Conservation (phyloP, 2,888 invertebrate species). For the Volucella inflata region DNA sequence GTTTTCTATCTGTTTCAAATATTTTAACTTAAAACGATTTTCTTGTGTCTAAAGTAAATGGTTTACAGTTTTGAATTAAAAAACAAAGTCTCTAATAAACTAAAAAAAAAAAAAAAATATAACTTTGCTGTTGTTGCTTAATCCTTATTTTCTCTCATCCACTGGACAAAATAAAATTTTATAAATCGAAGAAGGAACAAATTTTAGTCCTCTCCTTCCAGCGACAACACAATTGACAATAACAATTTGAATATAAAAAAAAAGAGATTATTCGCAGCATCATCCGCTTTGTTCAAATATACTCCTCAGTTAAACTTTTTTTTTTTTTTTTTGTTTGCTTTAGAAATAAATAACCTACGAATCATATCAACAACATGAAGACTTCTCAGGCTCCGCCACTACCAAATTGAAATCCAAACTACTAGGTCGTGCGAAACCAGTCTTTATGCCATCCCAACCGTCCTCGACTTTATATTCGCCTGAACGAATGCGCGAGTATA, state of each 20-base stretch:
- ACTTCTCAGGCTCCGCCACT: slow-evolving; percentile 95
- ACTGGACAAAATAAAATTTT: background rate
- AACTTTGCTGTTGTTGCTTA: background rate
- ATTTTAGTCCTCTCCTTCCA: slow-evolving; percentile 11
- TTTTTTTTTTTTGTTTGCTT: background rate
- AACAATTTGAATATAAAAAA: slow-evolving; percentile 62
- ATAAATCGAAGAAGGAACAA: slow-evolving; percentile 25
- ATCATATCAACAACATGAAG: slow-evolving; percentile 91
- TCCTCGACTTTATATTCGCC: slow-evolving; percentile 97
- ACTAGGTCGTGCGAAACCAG: slow-evolving; percentile 93
- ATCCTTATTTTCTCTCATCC: background rate
- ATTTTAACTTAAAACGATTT: background rate
- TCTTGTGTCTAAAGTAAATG: slow-evolving; percentile 12
- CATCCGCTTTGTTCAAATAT: slow-evolving; percentile 34
- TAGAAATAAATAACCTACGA: slow-evolving; percentile 63
- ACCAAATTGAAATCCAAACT: slow-evolving; percentile 93
- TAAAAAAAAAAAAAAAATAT: slow-evolving; percentile 25
- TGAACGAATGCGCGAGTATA: slow-evolving; percentile 93
- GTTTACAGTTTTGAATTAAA: background rate
- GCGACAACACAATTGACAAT: slow-evolving; percentile 48
- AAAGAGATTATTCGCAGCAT: slow-evolving; percentile 46
- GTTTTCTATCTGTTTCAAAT: slow-evolving; percentile 24
- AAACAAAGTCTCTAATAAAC: slow-evolving; percentile 28
- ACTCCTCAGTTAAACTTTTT: slow-evolving; percentile 60
- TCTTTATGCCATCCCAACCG: slow-evolving; percentile 98